These are phyloP conservation scores for Perccottus glenii DNA, from an alignment of 2,113 vertebrate genomes.

Conservation along the genomic window DNA sequence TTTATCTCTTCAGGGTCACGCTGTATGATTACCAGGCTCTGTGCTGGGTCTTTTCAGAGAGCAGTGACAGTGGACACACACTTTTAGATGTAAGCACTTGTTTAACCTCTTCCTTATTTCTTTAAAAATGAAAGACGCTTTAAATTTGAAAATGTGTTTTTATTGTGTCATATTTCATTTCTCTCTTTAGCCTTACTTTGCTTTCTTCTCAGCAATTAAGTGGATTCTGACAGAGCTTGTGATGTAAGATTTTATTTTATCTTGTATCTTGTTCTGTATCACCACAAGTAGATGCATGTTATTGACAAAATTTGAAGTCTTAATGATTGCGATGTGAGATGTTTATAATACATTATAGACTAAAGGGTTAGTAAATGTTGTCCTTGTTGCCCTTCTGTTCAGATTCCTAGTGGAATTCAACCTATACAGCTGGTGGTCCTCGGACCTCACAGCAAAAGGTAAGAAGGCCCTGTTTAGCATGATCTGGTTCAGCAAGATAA, in stretches of 20 bases:
- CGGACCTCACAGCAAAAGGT: conserved; percentile 92
- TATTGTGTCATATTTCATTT: background rate
- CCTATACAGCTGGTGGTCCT: conserved; percentile 97
- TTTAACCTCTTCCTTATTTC: background rate
- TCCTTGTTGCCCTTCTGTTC: conserved; percentile 26
- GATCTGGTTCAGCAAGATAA: too few relatives aligned
- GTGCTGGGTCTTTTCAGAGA: conserved; percentile 92
- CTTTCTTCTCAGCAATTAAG: conserved; percentile 90
- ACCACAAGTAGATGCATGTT: background rate
- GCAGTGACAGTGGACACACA: conserved; percentile 88
- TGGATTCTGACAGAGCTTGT: conserved; percentile 96
- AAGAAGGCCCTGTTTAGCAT: conserved; percentile 34
- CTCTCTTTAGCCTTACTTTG: conserved; percentile 89
- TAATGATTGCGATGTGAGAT: too few relatives aligned
- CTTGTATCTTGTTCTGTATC: conserved; percentile 21
- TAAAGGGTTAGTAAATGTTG: background rate
- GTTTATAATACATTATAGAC: conserved; percentile 13
- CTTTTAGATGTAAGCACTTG: conserved; percentile 90
- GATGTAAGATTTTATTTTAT: conserved; percentile 86
- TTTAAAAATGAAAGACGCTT: background rate
- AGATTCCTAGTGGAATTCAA: conserved; percentile 99
- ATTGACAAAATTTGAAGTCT: too few relatives aligned
- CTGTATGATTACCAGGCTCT: conserved; percentile 98
- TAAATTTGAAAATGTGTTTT: too few relatives aligned
- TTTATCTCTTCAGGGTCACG: conserved; percentile 84